Evolutionary conservation across 2,888 invertebrate genomes (phyloP).

Genomic region (Stenurella melanura): DNA sequence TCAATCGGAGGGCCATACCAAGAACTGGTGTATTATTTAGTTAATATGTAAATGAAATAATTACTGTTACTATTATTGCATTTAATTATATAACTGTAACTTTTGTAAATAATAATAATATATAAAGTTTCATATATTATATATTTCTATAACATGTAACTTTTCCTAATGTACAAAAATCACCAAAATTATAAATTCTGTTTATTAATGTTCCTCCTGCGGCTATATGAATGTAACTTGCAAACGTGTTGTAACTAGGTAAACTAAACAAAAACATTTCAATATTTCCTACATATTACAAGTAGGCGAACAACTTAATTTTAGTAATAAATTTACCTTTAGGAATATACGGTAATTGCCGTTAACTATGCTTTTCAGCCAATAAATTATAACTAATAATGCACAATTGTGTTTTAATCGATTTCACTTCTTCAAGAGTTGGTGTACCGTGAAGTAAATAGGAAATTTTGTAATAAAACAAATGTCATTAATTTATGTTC

Average conservation of each 20-base stretch:
- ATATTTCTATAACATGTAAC: background rate
- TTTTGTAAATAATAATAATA: no score
- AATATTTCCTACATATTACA: background rate
- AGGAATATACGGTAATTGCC: background rate
- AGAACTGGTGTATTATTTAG: no score
- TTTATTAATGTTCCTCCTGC: background rate
- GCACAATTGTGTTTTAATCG: background rate
- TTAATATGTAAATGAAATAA: no score
- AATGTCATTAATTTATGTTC: background rate
- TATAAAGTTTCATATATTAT: no score
- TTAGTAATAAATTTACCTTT: background rate
- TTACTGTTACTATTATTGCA: no score
- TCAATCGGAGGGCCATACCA: no score
- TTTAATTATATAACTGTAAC: no score
- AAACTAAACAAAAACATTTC: background rate
- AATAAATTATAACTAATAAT: background rate
- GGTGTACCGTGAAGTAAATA: background rate
- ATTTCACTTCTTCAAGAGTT: background rate
- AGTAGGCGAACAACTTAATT: constrained; percentile 1
- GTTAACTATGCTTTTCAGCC: background rate
- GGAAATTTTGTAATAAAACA: background rate
- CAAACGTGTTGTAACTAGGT: background rate
- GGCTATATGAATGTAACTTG: background rate
- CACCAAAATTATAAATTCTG: background rate
- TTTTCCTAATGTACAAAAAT: background rate